Conservation (phyloP, 2,797 vertebrate species). For the Dicrostonyx torquatus region DNA sequence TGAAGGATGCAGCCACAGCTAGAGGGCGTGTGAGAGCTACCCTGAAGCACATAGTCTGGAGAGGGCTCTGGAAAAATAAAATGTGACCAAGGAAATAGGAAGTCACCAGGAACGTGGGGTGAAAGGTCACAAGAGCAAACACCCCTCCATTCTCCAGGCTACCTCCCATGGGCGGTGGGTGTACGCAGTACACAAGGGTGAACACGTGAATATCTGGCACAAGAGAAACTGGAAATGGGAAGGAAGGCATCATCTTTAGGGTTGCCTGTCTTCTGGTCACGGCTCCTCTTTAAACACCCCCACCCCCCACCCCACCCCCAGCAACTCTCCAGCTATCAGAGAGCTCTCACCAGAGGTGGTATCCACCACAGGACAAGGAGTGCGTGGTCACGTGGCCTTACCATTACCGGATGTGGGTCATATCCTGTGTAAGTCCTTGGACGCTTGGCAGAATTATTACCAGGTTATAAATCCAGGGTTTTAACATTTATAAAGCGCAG, state of each 20-base stretch:
- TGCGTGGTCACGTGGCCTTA: neutral
- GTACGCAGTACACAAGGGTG: fast-evolving
- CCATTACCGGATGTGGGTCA: neutral
- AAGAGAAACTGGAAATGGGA: fast-evolving
- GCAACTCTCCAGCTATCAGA: neutral
- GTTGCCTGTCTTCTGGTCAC: neutral
- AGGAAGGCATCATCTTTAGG: neutral
- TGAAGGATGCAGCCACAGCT: no score
- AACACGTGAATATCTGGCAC: no score
- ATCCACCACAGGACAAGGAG: neutral
- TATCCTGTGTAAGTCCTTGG: constrained; percentile 60
- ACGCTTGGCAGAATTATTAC: constrained; percentile 4
- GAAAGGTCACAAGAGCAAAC: fast-evolving
- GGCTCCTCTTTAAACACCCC: neutral
- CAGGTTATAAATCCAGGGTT: constrained; percentile 58
- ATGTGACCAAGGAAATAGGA: neutral
- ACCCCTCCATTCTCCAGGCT: fast-evolving
- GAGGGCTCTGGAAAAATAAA: neutral
- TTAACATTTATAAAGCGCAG: constrained; percentile 15
- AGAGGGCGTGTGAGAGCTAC: fast-evolving
- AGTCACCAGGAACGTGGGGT: neutral
- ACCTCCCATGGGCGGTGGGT: neutral
- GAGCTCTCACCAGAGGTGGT: neutral
- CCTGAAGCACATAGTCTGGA: fast-evolving
- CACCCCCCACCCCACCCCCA: no score